Base-by-base conservation (phyloP, 1,140 invertebrate genomes). In the Branchinecta lynchi region DNA sequence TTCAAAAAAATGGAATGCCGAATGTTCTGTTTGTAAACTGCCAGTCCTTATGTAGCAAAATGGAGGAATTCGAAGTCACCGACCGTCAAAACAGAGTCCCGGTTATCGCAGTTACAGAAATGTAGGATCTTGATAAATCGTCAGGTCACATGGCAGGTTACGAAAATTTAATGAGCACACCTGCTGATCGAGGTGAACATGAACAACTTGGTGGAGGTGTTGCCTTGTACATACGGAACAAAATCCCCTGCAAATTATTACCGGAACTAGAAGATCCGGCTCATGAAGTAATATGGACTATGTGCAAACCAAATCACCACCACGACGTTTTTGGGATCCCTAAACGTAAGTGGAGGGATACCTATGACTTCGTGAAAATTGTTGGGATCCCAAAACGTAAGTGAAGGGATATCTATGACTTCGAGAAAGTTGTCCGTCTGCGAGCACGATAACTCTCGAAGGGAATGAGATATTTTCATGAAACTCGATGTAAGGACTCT, bases 101-200 rank as follows among this genome's bases (percentile, higher is more conserved):
- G n/a, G 46, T 51, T 51, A 51, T 51, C 46, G 46, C 46, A 51
- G 46, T 51, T 51, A 51, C 46, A 51, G 46, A 51, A 51, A 51
- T n/a, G 46, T 51, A n/a, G 46, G n/a, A 51, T 51, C 46, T 51
- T 51, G 46, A 51, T 51, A 51, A n/a, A n/a, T 51, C n/a, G n/a
- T 51, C 46, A 51, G 46, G 9, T 51, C 46, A 51, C n/a, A 51
- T 51, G 46, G 46, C 46, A 51, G 46, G 46, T n/a, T 51, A 51
- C n/a, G 46, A 51, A 51, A 51, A 9, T 51, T 51, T 51, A 9
- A 9, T 9, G 46, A 51, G 46, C 46, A 51, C 46, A 51, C 46
- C n/a, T 51, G 46, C 46, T 51, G 46, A 51, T 51, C 46, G 46
- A 51, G 46, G 46, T 51, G 46, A 51, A n/a, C 46, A 51, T 51